These are phyloP conservation scores for Denticeps clupeoides DNA, from an alignment of 2,797 vertebrate genomes.

Conservation along the genomic window DNA sequence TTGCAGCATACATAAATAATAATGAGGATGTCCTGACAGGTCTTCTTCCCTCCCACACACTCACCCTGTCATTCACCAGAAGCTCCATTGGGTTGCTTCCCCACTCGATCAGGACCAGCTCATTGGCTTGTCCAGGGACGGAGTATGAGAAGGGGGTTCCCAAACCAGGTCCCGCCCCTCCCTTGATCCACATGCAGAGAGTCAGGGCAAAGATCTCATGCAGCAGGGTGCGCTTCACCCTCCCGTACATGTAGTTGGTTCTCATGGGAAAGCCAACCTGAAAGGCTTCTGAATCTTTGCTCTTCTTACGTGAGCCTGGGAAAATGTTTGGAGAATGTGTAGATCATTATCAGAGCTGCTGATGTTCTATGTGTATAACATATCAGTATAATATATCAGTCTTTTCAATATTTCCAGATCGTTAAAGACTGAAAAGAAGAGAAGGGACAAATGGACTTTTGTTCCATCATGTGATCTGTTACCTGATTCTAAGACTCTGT, in stretches of 20 bases:
- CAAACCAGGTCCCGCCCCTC: constrained; percentile 48
- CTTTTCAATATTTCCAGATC: no score
- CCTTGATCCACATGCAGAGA: constrained; percentile 73
- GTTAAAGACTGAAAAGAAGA: constrained; percentile 38
- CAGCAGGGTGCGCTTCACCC: constrained; percentile 59
- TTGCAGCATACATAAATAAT: no score
- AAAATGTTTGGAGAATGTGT: no score
- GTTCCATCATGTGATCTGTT: background rate
- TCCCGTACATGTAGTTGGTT: constrained; percentile 74
- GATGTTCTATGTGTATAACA: no score
- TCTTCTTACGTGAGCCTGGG: constrained; percentile 34
- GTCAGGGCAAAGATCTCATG: constrained; percentile 72
- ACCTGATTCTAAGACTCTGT: constrained; percentile 17
- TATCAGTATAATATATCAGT: no score
- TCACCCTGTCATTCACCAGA: constrained; percentile 59
- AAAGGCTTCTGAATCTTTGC: constrained; percentile 51
- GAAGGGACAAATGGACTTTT: constrained; percentile 8
- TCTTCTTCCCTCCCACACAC: background rate
- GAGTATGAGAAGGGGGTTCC: constrained; percentile 81
- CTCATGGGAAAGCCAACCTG: constrained; percentile 74
- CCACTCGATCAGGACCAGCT: constrained; percentile 77
- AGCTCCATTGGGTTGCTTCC: constrained; percentile 71
- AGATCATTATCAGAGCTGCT: no score
- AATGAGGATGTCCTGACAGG: background rate
- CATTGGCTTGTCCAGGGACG: constrained; percentile 69